Evolutionary conservation across 2,797 vertebrate species (phyloP).

Genomic region (Neosilurus hyrtlii): DNA sequence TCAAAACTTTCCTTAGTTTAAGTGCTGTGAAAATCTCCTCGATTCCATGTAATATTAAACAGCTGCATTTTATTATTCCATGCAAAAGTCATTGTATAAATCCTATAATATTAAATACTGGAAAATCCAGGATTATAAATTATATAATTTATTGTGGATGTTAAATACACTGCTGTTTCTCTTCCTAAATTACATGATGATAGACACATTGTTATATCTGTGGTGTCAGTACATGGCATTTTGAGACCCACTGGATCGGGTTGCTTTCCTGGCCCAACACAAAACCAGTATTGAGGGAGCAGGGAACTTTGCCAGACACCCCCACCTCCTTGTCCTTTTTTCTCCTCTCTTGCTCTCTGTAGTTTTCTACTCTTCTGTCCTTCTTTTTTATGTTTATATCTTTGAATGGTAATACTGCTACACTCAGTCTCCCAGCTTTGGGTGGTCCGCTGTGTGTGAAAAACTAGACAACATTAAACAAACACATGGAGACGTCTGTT

Average conservation of each 20-base stretch:
- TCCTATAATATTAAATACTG: background rate
- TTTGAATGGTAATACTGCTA: slow-evolving; percentile 50
- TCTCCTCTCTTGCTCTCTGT: slow-evolving; percentile 37
- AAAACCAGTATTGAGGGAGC: slow-evolving; percentile 55
- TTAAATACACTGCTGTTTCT: background rate
- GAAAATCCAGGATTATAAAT: background rate
- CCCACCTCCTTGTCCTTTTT: slow-evolving; percentile 28
- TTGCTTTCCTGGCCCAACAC: slow-evolving; percentile 48
- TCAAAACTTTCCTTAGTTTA: slow-evolving; percentile 1
- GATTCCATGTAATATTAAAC: background rate
- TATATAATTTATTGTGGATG: background rate
- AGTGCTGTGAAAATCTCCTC: background rate
- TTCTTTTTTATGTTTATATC: slow-evolving; percentile 21
- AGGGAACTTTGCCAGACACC: slow-evolving; percentile 35
- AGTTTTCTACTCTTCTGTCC: background rate
- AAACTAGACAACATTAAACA: slow-evolving; percentile 29
- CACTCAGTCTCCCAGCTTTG: slow-evolving; percentile 37
- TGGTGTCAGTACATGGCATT: slow-evolving; percentile 48
- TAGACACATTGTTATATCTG: slow-evolving; percentile 19
- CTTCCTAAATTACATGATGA: slow-evolving; percentile 27
- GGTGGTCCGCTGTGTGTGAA: slow-evolving; percentile 41
- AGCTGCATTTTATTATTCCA: background rate
- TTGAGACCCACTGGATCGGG: slow-evolving; percentile 44
- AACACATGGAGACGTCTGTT: slow-evolving; percentile 41
- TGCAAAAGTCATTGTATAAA: background rate